Conservation (phyloP, 2,888 invertebrate genomes). For the Noctua pronuba region DNA sequence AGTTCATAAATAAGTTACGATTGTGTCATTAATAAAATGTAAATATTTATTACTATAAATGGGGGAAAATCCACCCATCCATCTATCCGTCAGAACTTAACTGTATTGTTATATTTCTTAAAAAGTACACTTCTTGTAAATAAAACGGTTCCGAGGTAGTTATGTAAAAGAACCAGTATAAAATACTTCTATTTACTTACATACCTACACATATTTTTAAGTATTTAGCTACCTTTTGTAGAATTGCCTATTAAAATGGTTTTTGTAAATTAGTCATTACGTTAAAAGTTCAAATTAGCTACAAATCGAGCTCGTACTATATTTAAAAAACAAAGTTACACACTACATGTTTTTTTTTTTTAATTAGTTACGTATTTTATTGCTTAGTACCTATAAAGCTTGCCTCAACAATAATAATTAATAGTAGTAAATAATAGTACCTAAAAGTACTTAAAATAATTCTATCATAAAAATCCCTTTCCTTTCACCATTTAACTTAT, state of each 20-base stretch:
- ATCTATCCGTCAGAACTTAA: neutral
- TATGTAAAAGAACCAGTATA: neutral
- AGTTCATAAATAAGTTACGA: neutral
- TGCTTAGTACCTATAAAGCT: neutral
- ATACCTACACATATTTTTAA: neutral
- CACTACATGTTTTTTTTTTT: neutral
- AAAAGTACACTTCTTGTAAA: slow-evolving; percentile 12
- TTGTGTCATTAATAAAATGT: neutral
- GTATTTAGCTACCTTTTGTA: neutral
- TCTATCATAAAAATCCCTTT: neutral
- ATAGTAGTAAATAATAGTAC: neutral
- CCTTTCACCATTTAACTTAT: neutral
- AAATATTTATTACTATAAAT: neutral
- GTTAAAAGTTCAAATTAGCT: neutral
- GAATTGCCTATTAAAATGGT: neutral
- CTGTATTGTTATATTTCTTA: neutral
- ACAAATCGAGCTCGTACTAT: neutral
- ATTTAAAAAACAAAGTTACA: slow-evolving; percentile 2
- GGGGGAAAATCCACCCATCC: neutral
- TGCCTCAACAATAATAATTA: neutral
- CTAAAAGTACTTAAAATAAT: neutral
- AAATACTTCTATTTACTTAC: neutral
- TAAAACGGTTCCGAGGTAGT: slow-evolving; percentile 27
- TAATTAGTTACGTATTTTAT: neutral
- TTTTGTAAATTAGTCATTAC: neutral